Evolutionary conservation across 2,113 vertebrate genomes (phyloP).

Genomic region (Nerophis lumbriciformis): DNA sequence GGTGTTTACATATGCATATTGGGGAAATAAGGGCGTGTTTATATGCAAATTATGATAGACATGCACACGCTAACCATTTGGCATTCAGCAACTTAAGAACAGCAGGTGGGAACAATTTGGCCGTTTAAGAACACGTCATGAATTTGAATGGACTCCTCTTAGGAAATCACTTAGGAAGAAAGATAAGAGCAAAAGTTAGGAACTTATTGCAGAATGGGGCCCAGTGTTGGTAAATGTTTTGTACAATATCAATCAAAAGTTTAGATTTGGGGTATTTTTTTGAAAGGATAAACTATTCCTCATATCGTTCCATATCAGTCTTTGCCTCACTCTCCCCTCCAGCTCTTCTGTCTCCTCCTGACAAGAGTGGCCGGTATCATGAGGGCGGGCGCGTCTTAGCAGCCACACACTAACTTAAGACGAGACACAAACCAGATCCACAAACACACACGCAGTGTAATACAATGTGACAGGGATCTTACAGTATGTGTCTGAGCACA

Average conservation of each 20-base stretch:
- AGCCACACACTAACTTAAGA: conserved; percentile 27
- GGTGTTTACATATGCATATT: too few relatives aligned
- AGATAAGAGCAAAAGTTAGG: too few relatives aligned
- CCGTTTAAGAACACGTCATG: too few relatives aligned
- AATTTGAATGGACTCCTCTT: too few relatives aligned
- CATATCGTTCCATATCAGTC: neutral
- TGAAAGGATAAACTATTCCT: neutral
- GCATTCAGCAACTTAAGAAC: too few relatives aligned
- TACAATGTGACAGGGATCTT: conserved; percentile 67
- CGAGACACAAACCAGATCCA: conserved; percentile 19
- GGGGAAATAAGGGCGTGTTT: too few relatives aligned
- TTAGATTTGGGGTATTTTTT: neutral
- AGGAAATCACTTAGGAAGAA: too few relatives aligned
- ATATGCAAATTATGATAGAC: too few relatives aligned
- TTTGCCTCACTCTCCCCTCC: neutral
- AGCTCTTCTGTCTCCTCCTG: conserved; percentile 18
- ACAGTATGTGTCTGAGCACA: conserved; percentile 65
- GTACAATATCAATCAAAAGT: conserved; percentile 2
- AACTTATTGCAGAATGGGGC: too few relatives aligned
- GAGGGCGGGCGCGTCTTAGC: conserved; percentile 24
- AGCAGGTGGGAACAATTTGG: too few relatives aligned
- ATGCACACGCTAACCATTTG: too few relatives aligned
- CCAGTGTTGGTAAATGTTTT: too few relatives aligned
- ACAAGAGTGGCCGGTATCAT: conserved; percentile 38
- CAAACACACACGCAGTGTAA: conserved; percentile 42